Evolutionary conservation across 1,140 invertebrate genomes (phyloP).

Genomic region (Dendrolimus kikuchii): DNA sequence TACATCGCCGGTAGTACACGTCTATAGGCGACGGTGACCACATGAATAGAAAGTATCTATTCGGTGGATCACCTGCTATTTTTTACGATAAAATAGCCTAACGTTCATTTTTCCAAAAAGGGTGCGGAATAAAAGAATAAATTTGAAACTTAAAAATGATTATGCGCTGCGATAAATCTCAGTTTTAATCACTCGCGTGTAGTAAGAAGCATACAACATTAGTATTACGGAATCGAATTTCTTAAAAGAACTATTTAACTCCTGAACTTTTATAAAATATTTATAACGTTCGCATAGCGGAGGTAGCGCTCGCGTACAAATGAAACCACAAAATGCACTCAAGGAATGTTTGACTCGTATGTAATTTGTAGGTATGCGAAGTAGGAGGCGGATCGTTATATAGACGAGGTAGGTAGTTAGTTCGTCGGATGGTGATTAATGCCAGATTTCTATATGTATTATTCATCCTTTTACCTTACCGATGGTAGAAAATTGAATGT

Average conservation of each 20-base stretch:
- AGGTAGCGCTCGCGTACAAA: slow-evolving; percentile 46
- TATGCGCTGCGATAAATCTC: too few species aligned
- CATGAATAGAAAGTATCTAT: too few species aligned
- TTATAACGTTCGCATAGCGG: slow-evolving; percentile 52
- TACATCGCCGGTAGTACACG: too few species aligned
- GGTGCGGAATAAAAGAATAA: too few species aligned
- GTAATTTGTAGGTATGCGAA: slow-evolving; percentile 20
- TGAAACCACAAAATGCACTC: slow-evolving; percentile 28
- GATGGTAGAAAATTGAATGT: too few species aligned
- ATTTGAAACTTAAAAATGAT: too few species aligned
- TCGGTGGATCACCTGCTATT: too few species aligned
- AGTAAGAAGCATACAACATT: slow-evolving; percentile 23
- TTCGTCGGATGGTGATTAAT: slow-evolving; percentile 28
- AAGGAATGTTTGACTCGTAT: slow-evolving; percentile 31
- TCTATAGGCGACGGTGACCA: too few species aligned
- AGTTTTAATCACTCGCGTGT: slow-evolving; percentile 12
- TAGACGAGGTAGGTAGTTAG: slow-evolving; percentile 34
- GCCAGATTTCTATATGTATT: too few species aligned
- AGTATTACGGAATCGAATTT: slow-evolving; percentile 67
- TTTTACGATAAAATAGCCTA: too few species aligned
- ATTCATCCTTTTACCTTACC: too few species aligned
- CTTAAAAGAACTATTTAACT: slow-evolving; percentile 52
- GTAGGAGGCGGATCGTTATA: slow-evolving; percentile 32
- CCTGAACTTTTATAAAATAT: slow-evolving; percentile 58
- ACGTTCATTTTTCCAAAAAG: too few species aligned